phyloP scores from a whole-genome alignment of 2,888 invertebrate genomes.

The Dicyrtoma fusca region DNA sequence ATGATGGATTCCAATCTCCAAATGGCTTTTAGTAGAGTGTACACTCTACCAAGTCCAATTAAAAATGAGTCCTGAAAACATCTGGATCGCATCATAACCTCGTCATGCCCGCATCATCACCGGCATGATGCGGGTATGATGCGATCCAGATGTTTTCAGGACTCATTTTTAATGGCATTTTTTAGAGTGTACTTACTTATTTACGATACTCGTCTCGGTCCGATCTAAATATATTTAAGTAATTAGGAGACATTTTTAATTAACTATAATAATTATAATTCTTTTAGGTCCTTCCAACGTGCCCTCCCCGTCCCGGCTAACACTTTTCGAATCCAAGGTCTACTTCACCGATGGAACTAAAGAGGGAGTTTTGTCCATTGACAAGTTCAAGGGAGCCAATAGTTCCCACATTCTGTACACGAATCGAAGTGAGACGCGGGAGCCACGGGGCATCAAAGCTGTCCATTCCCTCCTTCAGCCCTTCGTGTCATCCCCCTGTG shows the following conservation, averaged over 20 bases:
- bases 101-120: no score
- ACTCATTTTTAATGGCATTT: no score
- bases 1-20: no score
- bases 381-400: slow-evolving; percentile 79
- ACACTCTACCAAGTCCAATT: no score
- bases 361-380: slow-evolving; percentile 83
- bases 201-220: no score
- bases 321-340: slow-evolving; percentile 82
- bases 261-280: slow-evolving; percentile 4
- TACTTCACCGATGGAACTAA: slow-evolving; percentile 92
- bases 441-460: slow-evolving; percentile 81
- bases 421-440: slow-evolving; percentile 73
- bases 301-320: slow-evolving; percentile 80
- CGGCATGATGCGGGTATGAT: no score
- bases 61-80: no score
- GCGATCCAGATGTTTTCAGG: no score
- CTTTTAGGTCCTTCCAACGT: slow-evolving; percentile 69
- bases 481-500: slow-evolving; percentile 72
- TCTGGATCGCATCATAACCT: no score
- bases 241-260: neutral
- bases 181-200: no score
- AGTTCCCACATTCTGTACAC: slow-evolving; percentile 80
- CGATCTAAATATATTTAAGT: no score
- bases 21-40: no score
- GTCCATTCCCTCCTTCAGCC: slow-evolving; percentile 79